phyloP scores from a whole-genome alignment of 2,113 vertebrate species.

The Myotis lucifugus region DNA sequence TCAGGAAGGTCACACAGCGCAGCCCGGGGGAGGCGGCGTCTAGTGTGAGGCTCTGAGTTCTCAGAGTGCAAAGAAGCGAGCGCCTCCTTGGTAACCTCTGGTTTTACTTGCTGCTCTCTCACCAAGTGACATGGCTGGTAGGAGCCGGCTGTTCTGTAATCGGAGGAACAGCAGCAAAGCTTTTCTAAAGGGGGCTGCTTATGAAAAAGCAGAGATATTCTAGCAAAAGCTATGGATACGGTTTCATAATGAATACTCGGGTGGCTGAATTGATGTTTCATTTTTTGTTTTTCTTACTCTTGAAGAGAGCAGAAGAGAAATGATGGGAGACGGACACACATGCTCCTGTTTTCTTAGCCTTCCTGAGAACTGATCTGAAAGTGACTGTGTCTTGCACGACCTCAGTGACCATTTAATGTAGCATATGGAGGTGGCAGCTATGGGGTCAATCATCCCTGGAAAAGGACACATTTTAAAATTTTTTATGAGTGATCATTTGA shows the following conservation, averaged over 20 bases:
- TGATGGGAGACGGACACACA: not conserved
- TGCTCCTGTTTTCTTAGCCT: too few species aligned
- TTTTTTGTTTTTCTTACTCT: not conserved
- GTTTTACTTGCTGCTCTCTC: not conserved
- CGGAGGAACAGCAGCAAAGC: not conserved
- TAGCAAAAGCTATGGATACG: not conserved
- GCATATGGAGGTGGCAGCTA: not conserved
- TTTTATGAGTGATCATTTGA: not conserved
- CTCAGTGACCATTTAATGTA: not conserved
- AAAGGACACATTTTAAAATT: not conserved
- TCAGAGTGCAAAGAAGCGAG: not conserved
- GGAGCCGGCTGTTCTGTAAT: not conserved
- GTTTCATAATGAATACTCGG: not conserved
- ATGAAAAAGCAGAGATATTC: not conserved
- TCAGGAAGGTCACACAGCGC: not conserved
- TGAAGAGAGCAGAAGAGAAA: conserved; percentile 15
- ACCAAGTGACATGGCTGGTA: not conserved
- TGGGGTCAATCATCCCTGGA: not conserved
- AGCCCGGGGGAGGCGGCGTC: not conserved
- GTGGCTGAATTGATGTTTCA: not conserved
- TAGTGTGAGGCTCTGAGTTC: not conserved
- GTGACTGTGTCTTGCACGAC: not conserved
- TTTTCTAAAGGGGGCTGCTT: not conserved
- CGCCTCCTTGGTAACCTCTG: not conserved
- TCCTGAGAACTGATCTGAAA: conserved; percentile 3